Evolutionary conservation across 1,140 invertebrate genomes (phyloP).

Genomic region (Anadara kagoshimensis): DNA sequence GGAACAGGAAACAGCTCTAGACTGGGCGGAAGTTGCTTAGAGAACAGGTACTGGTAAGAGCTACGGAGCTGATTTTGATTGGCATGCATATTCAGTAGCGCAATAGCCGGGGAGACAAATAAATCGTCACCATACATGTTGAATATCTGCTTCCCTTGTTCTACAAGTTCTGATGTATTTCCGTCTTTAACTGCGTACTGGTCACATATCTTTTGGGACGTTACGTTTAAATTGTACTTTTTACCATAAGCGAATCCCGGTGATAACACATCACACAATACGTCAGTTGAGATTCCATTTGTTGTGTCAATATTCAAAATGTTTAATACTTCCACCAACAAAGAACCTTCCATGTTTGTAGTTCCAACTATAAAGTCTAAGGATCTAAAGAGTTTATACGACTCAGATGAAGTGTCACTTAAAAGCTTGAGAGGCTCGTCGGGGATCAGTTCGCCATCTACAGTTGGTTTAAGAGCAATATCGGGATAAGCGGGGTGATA

Average conservation of each 20-base stretch:
- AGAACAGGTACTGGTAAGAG: conserved; percentile 35
- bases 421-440: conserved; percentile 19
- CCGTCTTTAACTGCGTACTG: conserved; percentile 20
- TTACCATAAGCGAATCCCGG: conserved; percentile 33
- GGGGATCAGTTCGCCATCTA: conserved; percentile 43
- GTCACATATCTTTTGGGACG: conserved; percentile 27
- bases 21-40: not conserved
- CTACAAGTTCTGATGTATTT: not conserved
- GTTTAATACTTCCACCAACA: conserved; percentile 31
- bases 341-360: conserved; percentile 37
- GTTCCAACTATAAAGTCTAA: conserved; percentile 46
- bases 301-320: conserved; percentile 17
- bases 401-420: conserved; percentile 12
- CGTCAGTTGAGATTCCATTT: conserved; percentile 29
- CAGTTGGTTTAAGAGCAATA: conserved; percentile 21
- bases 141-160: conserved; percentile 5
- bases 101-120: conserved; percentile 17
- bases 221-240: conserved; percentile 8
- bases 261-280: conserved; percentile 34
- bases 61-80: not conserved
- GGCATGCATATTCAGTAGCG: conserved; percentile 17
- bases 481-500: too few relatives aligned
- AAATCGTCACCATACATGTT: conserved; percentile 9
- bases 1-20: conserved; percentile 1
- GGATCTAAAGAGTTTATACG: conserved; percentile 15